Percentiles rank a stretch among this genome's conserved stretches.
These are phyloP conservation scores for Dryas iulia DNA, from an alignment of 1,140 invertebrate species.

Conservation along the genomic window DNA sequence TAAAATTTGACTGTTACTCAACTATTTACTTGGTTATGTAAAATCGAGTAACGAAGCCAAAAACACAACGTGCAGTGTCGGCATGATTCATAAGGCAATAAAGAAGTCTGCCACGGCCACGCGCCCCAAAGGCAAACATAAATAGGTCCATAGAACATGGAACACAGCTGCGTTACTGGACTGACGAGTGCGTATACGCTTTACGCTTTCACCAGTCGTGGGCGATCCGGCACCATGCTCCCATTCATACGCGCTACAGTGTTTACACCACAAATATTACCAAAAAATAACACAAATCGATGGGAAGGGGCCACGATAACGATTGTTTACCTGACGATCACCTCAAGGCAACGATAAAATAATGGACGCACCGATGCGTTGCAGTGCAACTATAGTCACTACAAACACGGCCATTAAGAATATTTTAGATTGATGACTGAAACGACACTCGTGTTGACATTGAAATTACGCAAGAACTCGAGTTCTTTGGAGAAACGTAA, in stretches of 20 bases:
- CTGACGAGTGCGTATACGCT: slow-evolving; percentile 10
- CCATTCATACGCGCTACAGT: slow-evolving; percentile 51
- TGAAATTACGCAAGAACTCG: slow-evolving; percentile 75
- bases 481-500: slow-evolving; percentile 38
- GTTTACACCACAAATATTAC: slow-evolving; percentile 47
- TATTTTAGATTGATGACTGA: slow-evolving; percentile 34
- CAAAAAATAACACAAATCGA: slow-evolving; percentile 58
- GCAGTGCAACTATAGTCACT: slow-evolving; percentile 40
- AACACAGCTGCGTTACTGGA: slow-evolving; percentile 24
- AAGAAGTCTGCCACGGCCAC: slow-evolving; percentile 23
- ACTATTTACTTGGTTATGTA: background rate
- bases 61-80: slow-evolving; percentile 2
- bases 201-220: slow-evolving; percentile 35
- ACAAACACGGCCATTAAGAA: slow-evolving; percentile 42
- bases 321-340: slow-evolving; percentile 74
- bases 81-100: slow-evolving; percentile 28
- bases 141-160: slow-evolving; percentile 14
- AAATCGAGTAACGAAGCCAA: slow-evolving; percentile 6
- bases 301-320: slow-evolving; percentile 58
- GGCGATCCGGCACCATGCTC: slow-evolving; percentile 38
- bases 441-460: slow-evolving; percentile 64
- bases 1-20: background rate
- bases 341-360: slow-evolving; percentile 63
- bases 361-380: slow-evolving; percentile 37
- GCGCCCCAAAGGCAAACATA: slow-evolving; percentile 17